Percentiles rank a stretch among this genome's conserved stretches.
Evolutionary conservation across 2,113 vertebrate species (phyloP).

Genomic region (Odocoileus virginianus): DNA sequence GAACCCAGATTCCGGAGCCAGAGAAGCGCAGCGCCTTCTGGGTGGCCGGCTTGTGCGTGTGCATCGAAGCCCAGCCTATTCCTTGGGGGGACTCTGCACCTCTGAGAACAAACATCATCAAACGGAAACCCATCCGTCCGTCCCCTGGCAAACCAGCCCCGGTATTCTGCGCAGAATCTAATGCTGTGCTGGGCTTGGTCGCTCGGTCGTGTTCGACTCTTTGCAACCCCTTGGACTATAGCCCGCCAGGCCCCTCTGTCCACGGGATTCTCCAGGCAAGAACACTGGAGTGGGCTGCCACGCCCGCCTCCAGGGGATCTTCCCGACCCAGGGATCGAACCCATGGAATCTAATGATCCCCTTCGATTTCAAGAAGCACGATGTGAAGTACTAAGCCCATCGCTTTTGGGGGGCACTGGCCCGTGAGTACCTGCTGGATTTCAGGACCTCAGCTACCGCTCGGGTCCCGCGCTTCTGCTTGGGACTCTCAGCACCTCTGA

Average conservation of each 20-base stretch:
- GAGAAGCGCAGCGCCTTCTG: neutral
- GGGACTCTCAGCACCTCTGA: neutral
- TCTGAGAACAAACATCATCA: neutral
- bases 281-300: neutral
- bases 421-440: neutral
- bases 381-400: neutral
- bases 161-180: neutral
- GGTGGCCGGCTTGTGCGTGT: neutral
- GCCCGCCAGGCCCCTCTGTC: neutral
- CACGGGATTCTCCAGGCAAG: neutral
- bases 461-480: neutral
- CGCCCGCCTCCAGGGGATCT: neutral
- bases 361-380: neutral
- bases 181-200: neutral
- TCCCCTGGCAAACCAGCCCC: too few relatives aligned
- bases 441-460: fast-evolving
- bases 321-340: neutral
- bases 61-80: neutral
- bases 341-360: neutral
- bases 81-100: neutral
- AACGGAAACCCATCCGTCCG: neutral
- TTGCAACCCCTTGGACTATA: neutral
- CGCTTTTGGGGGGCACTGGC: fast-evolving
- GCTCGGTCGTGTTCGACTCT: neutral
- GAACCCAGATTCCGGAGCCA: too few relatives aligned